phyloP scores from a whole-genome alignment of 2,113 vertebrate species.

The Hypocryptadius cinnamomeus region DNA sequence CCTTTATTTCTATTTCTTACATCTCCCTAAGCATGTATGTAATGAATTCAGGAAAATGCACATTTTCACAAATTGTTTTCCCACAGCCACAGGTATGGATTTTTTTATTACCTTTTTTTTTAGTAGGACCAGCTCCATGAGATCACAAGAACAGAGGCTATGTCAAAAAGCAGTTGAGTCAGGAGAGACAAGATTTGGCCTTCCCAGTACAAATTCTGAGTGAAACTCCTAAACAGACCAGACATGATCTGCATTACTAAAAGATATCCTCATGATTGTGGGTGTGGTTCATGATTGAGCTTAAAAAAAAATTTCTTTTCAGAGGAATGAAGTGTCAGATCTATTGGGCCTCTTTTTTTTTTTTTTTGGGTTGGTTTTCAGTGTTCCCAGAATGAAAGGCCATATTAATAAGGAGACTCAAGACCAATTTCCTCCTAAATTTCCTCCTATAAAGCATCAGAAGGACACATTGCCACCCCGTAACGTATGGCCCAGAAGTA shows the following conservation, averaged over 20 bases:
- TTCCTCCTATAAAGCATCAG: background rate
- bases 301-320: background rate
- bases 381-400: background rate
- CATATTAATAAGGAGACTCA: background rate
- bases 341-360: background rate
- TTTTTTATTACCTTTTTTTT: background rate
- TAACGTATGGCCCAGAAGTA: background rate
- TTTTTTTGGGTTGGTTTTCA: background rate
- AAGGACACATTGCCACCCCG: background rate
- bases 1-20: background rate
- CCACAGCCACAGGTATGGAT: background rate
- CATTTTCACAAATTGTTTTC: background rate
- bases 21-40: background rate
- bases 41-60: background rate
- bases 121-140: background rate
- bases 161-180: background rate
- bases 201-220: background rate
- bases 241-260: background rate
- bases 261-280: background rate
- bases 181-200: background rate
- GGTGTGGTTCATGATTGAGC: background rate
- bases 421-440: background rate
- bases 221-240: background rate
- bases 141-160: background rate
- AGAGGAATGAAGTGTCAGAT: background rate